phyloP scores from a whole-genome alignment of 2,113 vertebrate species.

The Aptenodytes forsteri region DNA sequence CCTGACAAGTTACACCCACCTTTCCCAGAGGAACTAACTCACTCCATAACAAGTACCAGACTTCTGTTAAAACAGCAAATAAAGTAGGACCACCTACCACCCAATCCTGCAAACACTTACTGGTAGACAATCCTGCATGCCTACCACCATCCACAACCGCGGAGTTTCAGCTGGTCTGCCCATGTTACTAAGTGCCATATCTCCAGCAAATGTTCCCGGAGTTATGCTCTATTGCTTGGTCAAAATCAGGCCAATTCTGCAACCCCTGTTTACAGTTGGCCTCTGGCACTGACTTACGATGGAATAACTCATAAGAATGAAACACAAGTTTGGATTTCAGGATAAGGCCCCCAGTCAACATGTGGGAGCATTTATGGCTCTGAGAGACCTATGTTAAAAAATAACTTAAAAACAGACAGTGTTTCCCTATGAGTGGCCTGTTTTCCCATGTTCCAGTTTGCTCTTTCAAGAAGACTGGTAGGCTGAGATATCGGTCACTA shows the following conservation, averaged over 20 bases:
- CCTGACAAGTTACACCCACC: conserved; percentile 70
- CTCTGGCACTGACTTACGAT: conserved; percentile 19
- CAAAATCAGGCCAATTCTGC: conserved; percentile 28
- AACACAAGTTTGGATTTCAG: conserved; percentile 34
- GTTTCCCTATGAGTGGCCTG: not conserved
- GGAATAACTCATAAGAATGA: conserved; percentile 39
- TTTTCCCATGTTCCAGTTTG: conserved; percentile 50
- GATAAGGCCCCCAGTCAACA: conserved; percentile 54
- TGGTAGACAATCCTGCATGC: conserved; percentile 32
- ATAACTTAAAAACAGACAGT: conserved; percentile 14
- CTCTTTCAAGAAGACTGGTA: conserved; percentile 23
- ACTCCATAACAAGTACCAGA: conserved; percentile 62
- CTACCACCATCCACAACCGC: not conserved
- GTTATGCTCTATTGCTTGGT: conserved; percentile 18
- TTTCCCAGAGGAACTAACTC: conserved; percentile 66
- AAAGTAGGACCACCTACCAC: conserved; percentile 65
- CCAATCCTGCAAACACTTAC: conserved; percentile 51
- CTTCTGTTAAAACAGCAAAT: conserved; percentile 60
- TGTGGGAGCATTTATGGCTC: conserved; percentile 58
- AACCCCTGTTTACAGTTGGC: not conserved
- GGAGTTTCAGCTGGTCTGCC: not conserved
- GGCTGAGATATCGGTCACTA: conserved; percentile 49
- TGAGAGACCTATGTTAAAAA: conserved; percentile 37
- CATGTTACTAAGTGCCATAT: not conserved
- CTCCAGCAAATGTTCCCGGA: conserved; percentile 10